A percentile compares a stretch with the other conserved stretches of the same genome.
Conservation (phyloP, 2,888 invertebrate genomes). For the Apomyelois bistriatella region DNA sequence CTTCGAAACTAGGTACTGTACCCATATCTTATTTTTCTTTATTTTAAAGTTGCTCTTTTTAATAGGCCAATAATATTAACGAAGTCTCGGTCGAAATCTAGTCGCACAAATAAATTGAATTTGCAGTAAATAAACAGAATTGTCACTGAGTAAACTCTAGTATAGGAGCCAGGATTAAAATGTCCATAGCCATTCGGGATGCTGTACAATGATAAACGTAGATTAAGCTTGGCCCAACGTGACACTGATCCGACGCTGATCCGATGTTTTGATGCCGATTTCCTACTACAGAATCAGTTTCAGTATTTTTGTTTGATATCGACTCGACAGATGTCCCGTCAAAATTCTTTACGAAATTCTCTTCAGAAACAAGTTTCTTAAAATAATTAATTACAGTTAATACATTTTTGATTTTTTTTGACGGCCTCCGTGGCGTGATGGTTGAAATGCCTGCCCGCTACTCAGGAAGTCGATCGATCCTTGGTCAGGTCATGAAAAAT, state of each 20-base stretch:
- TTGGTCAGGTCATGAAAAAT: no score
- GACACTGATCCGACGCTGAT: conserved; percentile 43
- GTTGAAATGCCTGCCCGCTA: no score
- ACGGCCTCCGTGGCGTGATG: no score
- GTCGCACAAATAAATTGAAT: neutral
- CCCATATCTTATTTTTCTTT: no score
- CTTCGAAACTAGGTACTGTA: no score
- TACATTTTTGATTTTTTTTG: no score
- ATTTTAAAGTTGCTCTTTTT: no score
- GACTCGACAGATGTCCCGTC: neutral
- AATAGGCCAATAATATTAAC: no score
- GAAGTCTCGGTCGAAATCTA: neutral
- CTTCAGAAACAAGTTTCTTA: no score
- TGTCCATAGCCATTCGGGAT: conserved; percentile 61
- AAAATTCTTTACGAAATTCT: neutral
- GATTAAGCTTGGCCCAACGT: conserved; percentile 63
- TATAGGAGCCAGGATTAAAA: conserved; percentile 46
- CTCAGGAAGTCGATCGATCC: no score
- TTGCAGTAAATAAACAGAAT: conserved; percentile 23
- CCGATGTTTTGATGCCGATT: conserved; percentile 26
- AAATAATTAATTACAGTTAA: no score
- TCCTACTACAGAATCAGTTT: neutral
- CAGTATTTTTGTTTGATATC: neutral
- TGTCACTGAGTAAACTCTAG: conserved; percentile 40
- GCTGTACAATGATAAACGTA: conserved; percentile 65